phyloP scores from a whole-genome alignment of 2,113 vertebrate genomes.

The Ceyx cyanopectus region DNA sequence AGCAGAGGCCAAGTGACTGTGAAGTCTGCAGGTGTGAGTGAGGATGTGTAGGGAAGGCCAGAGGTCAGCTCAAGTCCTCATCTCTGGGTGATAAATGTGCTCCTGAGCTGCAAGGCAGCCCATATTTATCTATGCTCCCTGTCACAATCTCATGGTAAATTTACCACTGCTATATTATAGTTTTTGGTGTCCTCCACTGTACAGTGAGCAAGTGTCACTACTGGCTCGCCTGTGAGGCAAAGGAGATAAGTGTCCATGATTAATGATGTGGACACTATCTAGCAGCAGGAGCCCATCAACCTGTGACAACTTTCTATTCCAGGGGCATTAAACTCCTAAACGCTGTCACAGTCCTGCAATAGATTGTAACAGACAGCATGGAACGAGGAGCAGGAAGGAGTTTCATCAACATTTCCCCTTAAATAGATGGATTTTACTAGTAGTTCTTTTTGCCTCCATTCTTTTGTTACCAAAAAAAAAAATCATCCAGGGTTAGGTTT shows the following conservation, averaged over 20 bases:
- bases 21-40: not conserved
- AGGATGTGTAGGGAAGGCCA: not conserved
- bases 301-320: slow-evolving; percentile 65
- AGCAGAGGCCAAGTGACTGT: rapidly evolving
- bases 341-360: slow-evolving; percentile 16
- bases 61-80: not conserved
- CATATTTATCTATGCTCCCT: not conserved
- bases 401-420: not conserved
- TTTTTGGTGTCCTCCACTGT: slow-evolving; percentile 30
- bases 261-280: slow-evolving; percentile 63
- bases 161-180: slow-evolving; percentile 19
- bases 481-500: not conserved
- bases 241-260: slow-evolving; percentile 52
- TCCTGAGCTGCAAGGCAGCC: not conserved
- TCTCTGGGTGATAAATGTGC: not conserved
- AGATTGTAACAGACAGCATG: slow-evolving; percentile 20
- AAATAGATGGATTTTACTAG: not conserved
- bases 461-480: not conserved
- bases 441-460: not conserved
- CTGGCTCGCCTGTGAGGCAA: not conserved
- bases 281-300: slow-evolving; percentile 63
- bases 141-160: slow-evolving; percentile 49
- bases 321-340: slow-evolving; percentile 65
- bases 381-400: not conserved
- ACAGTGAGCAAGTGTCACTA: slow-evolving; percentile 24